Conservation (phyloP, 2,888 invertebrate genomes). For the Allacma fusca region DNA sequence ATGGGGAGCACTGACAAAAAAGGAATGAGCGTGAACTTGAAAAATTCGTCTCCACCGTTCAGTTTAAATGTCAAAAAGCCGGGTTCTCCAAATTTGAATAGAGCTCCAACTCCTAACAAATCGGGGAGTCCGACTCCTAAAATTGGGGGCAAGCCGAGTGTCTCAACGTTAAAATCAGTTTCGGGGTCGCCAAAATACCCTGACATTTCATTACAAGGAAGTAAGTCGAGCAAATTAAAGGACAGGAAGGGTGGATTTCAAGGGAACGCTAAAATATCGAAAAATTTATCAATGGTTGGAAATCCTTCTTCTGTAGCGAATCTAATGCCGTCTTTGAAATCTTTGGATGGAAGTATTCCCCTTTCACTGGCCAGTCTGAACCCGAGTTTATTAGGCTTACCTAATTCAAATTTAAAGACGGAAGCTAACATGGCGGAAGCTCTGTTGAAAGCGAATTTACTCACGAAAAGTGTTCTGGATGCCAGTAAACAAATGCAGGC, state of each 20-base stretch:
- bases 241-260: slow-evolving; percentile 36
- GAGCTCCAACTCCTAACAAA: slow-evolving; percentile 22
- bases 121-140: slow-evolving; percentile 40
- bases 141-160: slow-evolving; percentile 58
- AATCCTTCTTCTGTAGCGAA: slow-evolving; percentile 19
- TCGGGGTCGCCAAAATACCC: slow-evolving; percentile 48
- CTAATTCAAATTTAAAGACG: background rate
- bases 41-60: slow-evolving; percentile 26
- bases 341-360: slow-evolving; percentile 33
- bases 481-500: slow-evolving; percentile 3
- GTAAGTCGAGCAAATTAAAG: slow-evolving; percentile 31
- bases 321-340: slow-evolving; percentile 41
- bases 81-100: slow-evolving; percentile 27
- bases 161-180: slow-evolving; percentile 59
- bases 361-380: slow-evolving; percentile 23
- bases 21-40: slow-evolving; percentile 31
- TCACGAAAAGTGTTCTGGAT: slow-evolving; percentile 22
- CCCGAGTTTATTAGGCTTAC: slow-evolving; percentile 32
- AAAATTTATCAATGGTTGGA: slow-evolving; percentile 51
- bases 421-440: slow-evolving; percentile 28
- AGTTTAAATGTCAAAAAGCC: slow-evolving; percentile 32
- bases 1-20: background rate
- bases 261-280: slow-evolving; percentile 50
- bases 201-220: background rate
- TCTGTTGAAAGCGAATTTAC: slow-evolving; percentile 35